Evolutionary conservation across 2,113 vertebrate genomes (phyloP), one percentile per base, ranked within the genome.

Genomic region (Corydoras maculifer): DNA sequence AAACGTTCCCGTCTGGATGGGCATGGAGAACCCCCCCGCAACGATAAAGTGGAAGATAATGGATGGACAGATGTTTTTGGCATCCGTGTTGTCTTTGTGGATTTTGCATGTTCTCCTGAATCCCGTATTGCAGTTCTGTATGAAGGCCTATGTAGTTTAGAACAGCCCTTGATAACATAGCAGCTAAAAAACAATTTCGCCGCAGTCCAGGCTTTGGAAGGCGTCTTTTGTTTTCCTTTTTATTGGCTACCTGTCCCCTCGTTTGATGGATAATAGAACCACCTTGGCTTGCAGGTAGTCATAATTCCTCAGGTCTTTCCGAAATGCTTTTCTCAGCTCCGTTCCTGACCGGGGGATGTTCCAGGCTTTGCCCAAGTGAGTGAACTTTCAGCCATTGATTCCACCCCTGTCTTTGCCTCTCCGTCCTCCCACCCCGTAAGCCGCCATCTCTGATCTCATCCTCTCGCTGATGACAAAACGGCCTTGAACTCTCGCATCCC

Each of bases 321-420:
- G 9, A 57, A 25, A 0, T 54, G 14, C 43, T 58, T 5, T 58
- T 57, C 51, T 53, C 51, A 53, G 54, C n/a, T 2, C 4, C 54
- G 4, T n/a, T 57, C 15, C 14, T 57, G 12, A 14, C 54, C n/a
- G 54, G n/a, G 18, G 54, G 14, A 57, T 57, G 15, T n/a, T 5
- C 54, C 35, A 12, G 15, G 35, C 29, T 30, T 68, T 57, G 8
- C 53, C 35, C 15, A 18, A 58, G 6, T 25, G 10, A 25, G 3
- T 4, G 13, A n/a, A 64, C 35, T 75, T 29, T 71, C 58, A 32
- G 9, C 32, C 54, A n/a, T 18, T 8, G 43, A 60, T 65, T 74
- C 29, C 31, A 54, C 63, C 54, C 35, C 53, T 8, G 4, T 3
- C 15, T 51, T 75, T 48, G 0, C 12, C 29, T 68, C 48, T 15